Evolutionary conservation across 2,797 vertebrate species (phyloP).

Genomic region (Melanotaenia nigrans): DNA sequence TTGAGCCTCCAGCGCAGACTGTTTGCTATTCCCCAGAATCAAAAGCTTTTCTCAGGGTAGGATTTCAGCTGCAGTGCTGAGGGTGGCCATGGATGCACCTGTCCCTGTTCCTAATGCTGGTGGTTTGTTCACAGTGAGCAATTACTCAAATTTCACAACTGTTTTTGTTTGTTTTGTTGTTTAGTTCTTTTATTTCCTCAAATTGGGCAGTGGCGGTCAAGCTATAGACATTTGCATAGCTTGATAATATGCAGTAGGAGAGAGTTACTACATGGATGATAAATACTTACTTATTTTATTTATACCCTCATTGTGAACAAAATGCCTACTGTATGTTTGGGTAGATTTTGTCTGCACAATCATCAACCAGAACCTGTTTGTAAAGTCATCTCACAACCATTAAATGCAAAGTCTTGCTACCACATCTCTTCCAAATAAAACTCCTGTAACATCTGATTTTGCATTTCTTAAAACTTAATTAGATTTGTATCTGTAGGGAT

Average conservation of each 20-base stretch:
- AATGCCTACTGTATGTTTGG: too few species aligned
- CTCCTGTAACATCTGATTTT: background rate
- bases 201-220: too few species aligned
- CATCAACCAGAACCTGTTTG: too few species aligned
- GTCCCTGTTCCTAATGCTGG: slow-evolving; percentile 51
- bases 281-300: too few species aligned
- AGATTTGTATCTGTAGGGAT: too few species aligned
- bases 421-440: background rate
- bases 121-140: slow-evolving; percentile 31
- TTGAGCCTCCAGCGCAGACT: slow-evolving; percentile 22
- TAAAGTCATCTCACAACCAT: too few species aligned
- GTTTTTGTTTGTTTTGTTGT: slow-evolving; percentile 1
- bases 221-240: too few species aligned
- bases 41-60: slow-evolving; percentile 53
- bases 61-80: slow-evolving; percentile 65
- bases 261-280: too few species aligned
- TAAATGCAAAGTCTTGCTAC: too few species aligned
- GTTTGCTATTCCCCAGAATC: slow-evolving; percentile 48
- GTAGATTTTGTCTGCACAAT: too few species aligned
- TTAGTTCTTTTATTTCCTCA: background rate
- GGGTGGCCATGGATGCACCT: slow-evolving; percentile 60
- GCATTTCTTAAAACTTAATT: background rate
- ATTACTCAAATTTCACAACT: background rate
- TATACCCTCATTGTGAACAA: too few species aligned
- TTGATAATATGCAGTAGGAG: too few species aligned